phyloP scores from a whole-genome alignment of 2,797 vertebrate genomes.

The Cottoperca gobio region DNA sequence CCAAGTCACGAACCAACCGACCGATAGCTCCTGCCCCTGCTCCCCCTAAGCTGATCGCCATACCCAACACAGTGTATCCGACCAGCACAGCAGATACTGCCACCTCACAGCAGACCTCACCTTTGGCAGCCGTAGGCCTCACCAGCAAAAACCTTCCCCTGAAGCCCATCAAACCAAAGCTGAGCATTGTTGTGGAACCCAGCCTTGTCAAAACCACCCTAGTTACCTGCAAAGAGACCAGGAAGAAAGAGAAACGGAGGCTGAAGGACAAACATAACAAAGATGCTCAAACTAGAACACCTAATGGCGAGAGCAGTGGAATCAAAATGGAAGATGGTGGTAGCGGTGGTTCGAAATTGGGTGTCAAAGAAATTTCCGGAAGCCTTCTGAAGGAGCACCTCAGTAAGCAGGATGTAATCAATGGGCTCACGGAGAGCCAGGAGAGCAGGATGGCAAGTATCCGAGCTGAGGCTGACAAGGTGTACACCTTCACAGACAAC shows the following conservation, averaged over 20 bases:
- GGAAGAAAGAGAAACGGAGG: constrained; percentile 96
- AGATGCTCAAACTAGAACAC: constrained; percentile 81
- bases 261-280: constrained; percentile 95
- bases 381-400: constrained; percentile 98
- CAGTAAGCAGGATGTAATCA: constrained; percentile 92
- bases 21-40: constrained; percentile 93
- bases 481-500: constrained; percentile 99
- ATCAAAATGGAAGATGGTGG: constrained; percentile 72
- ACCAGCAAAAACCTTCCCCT: constrained; percentile 93
- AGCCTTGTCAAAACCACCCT: constrained; percentile 91
- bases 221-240: constrained; percentile 92
- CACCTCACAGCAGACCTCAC: constrained; percentile 85
- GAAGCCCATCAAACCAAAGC: constrained; percentile 98
- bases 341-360: constrained; percentile 64
- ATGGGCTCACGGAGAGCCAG: constrained; percentile 91
- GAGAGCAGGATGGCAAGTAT: constrained; percentile 99
- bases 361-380: constrained; percentile 90
- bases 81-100: constrained; percentile 86
- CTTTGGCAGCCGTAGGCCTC: constrained; percentile 90
- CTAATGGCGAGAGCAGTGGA: constrained; percentile 87
- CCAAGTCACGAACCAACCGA: constrained; percentile 93
- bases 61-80: constrained; percentile 91
- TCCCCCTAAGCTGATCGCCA: constrained; percentile 96
- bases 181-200: constrained; percentile 93
- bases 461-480: constrained; percentile 97